Evolutionary conservation across 2,797 vertebrate species (phyloP).

Genomic region (Urophycis tenuis): DNA sequence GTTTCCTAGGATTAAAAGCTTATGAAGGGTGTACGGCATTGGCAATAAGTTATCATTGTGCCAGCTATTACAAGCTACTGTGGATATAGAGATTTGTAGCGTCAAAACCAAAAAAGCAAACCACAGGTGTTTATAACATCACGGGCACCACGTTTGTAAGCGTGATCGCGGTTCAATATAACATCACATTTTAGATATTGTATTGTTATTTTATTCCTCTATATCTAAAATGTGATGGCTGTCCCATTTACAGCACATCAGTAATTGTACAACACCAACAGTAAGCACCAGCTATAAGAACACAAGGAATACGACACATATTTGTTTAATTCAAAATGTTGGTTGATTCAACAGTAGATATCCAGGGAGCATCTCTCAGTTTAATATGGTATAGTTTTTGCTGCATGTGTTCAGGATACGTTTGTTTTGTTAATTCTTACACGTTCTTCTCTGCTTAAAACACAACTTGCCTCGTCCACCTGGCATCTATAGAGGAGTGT

Average conservation of each 20-base stretch:
- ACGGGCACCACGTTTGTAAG: background rate
- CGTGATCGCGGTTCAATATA: background rate
- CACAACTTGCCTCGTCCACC: background rate
- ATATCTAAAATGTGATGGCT: background rate
- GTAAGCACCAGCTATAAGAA: background rate
- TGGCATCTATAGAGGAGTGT: too few species aligned
- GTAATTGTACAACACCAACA: background rate
- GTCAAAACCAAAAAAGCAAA: conserved; percentile 15
- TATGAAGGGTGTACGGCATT: conserved; percentile 64
- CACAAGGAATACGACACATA: background rate
- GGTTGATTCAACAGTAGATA: background rate
- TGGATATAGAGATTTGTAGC: conserved; percentile 25
- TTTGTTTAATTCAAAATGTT: background rate
- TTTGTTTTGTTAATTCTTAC: background rate
- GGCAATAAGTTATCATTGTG: conserved; percentile 66
- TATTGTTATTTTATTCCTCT: background rate
- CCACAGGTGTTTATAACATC: background rate
- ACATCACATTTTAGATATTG: background rate
- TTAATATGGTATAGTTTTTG: background rate
- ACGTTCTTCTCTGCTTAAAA: background rate
- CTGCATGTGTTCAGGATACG: background rate
- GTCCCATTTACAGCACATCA: background rate
- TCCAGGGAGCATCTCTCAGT: background rate
- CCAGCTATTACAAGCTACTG: conserved; percentile 50
- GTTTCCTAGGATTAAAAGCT: conserved; percentile 76